A percentile compares a stretch with the other conserved stretches of the same genome.
These are phyloP conservation scores for Polyploca ridens DNA, from an alignment of 2,888 invertebrate genomes.

Conservation along the genomic window DNA sequence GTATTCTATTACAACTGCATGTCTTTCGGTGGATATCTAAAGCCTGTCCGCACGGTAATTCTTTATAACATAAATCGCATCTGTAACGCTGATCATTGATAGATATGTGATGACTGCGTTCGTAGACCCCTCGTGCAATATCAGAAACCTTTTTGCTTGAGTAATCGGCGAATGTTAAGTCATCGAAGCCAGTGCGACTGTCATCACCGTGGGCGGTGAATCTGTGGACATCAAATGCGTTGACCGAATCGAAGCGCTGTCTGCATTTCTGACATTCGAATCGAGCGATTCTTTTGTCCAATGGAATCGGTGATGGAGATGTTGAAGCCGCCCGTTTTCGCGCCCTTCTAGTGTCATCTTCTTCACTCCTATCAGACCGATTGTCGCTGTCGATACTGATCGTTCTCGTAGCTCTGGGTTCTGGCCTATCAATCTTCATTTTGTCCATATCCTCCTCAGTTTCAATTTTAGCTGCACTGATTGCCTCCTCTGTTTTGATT, in stretches of 20 bases:
- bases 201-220: constrained; percentile 86
- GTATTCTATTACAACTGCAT: constrained; percentile 67
- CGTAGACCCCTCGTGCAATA: constrained; percentile 90
- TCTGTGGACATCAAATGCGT: constrained; percentile 88
- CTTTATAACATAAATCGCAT: constrained; percentile 88
- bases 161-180: constrained; percentile 91
- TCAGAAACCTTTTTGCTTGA: constrained; percentile 91
- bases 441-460: constrained; percentile 62
- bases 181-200: constrained; percentile 87
- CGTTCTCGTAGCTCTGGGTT: constrained; percentile 65
- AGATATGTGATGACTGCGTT: constrained; percentile 85
- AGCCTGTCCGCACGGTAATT: constrained; percentile 89
- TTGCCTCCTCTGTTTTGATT: constrained; percentile 80
- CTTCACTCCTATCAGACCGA: constrained; percentile 83
- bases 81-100: constrained; percentile 86
- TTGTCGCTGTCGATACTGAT: constrained; percentile 84
- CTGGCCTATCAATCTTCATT: constrained; percentile 64
- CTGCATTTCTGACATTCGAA: constrained; percentile 90
- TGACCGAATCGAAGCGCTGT: constrained; percentile 89
- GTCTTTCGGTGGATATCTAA: constrained; percentile 87
- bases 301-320: constrained; percentile 65
- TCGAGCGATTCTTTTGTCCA: constrained; percentile 70
- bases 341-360: constrained; percentile 65
- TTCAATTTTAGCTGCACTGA: constrained; percentile 77
- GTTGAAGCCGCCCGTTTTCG: constrained; percentile 74